Evolutionary conservation across 23 tunicate genomes (phyloP), one percentile per base, ranked within the genome.

Genomic region (Halocynthia roretzi): DNA sequence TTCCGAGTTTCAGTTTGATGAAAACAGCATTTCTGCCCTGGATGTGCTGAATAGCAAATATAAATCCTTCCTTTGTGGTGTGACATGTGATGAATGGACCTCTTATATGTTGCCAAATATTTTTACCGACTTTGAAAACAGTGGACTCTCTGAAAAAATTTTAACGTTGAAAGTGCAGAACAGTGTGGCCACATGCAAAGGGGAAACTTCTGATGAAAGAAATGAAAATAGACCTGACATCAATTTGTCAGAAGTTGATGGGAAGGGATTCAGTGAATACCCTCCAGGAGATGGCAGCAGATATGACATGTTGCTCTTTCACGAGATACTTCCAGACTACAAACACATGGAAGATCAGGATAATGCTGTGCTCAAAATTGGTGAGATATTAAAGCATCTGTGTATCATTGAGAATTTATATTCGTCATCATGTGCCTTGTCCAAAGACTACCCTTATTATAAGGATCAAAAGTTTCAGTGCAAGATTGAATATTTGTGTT

Each of bases 401-500:
- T 74, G 78, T 74, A 56, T 54, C 14, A 74, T 74, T 18, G 78
- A 74, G 31, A 54, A 54, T 48, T n/a, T 74, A 8, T 74, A 74
- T 54, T 62, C 78, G 8, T 74, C 78, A 2, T 74, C 78, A 14
- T 74, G 64, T 14, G 19, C 48, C 23, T 54, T 74, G n/a, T 71
- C 52, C 20, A 54, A 53, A 69, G 78, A 74, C 55, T 54, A 74
- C 4, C 14, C 14, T 50, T 54, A 74, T 50, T 74, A 74, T 48
- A 74, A 53, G 2, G 56, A 53, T 21, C 5, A 54, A 8, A 53
- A 54, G 31, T 74, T 74, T 54, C 63, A 74, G 56, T 6, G 64
- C 7, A 74, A 74, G 82, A 51, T 84, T 48, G 82, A 84, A 6
- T 77, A 60, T 54, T 62, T 84, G 12, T 84, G 88, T 79, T 79